Base-by-base conservation (phyloP, 2,113 vertebrate species). In the Gila orcuttii region DNA sequence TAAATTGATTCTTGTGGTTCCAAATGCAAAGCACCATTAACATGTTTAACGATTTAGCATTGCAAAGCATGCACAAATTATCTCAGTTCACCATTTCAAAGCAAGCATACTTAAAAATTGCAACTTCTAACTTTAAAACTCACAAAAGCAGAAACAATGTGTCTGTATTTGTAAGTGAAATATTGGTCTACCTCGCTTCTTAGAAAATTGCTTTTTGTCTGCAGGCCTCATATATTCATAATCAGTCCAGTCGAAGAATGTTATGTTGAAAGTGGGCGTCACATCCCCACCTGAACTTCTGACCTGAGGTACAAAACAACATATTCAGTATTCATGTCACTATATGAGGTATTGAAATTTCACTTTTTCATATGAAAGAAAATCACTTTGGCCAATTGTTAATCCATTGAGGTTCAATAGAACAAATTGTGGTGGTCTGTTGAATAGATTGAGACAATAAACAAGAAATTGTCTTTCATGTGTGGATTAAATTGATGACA, bases 241-340 rank as follows among this genome's bases (percentile, higher is more conserved):
- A 89, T 96, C 95, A 0, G 96, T 96, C 95, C 96, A 96, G 91
- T 96, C 96, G 55, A 96, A 96, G 77, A 96, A 92, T 13, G 94
- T 89, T 96, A 96, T 96, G 81, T 96, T 95, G 75, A 96, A 91
- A 0, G 95, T 96, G 86, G 96, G 95, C 91, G 94, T 94, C 88
- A 96, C 96, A 25, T 96, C 95, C 3, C 94, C 94, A 62, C n/a
- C 21, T 60, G 23, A 47, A 42, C 64, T 23, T 21, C 52, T 73
- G 57, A 50, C 68, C 85, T 86, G 52, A 11, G 11, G 25, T 28
- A 62, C 33, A 74, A 71, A 78, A 77, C 23, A 36, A 25, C 12
- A 55, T n/a, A 21, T 52, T 82, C 13, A 55, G 28, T 68, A 31
- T 55, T 55, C 59, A 79, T 64, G 5, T 12, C 39, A 6, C 17